phyloP scores from a whole-genome alignment of 2,113 vertebrate species.

The Connochaetes taurinus region DNA sequence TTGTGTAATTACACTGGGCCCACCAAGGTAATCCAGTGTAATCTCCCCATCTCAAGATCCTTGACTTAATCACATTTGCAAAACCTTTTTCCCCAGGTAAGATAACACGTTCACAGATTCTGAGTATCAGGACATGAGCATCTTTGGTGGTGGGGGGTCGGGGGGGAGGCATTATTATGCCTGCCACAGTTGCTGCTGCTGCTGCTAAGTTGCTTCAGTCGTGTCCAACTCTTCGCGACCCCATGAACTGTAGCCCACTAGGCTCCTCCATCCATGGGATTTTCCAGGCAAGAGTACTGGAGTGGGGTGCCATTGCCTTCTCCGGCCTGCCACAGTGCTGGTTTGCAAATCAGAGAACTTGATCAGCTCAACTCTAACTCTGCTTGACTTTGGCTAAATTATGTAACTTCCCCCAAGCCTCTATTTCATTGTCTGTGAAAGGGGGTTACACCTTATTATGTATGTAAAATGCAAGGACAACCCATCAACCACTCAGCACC shows the following conservation, averaged over 20 bases:
- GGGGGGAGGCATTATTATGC: neutral
- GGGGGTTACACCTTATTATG: neutral
- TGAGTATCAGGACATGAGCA: fast-evolving
- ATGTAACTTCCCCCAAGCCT: neutral
- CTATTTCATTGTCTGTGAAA: neutral
- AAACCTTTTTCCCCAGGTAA: neutral
- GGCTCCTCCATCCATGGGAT: too few relatives aligned
- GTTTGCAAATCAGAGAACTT: neutral
- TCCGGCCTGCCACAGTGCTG: neutral
- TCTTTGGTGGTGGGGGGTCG: fast-evolving
- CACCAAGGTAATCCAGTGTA: neutral
- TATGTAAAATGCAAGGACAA: neutral
- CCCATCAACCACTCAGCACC: too few relatives aligned
- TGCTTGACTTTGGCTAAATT: neutral
- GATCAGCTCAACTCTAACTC: neutral
- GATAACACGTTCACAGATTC: too few relatives aligned
- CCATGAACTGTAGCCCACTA: too few relatives aligned
- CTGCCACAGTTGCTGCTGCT: too few relatives aligned
- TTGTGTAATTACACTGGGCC: neutral
- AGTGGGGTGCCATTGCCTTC: too few relatives aligned
- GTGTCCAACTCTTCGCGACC: fast-evolving
- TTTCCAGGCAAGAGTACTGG: too few relatives aligned
- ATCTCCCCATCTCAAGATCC: neutral
- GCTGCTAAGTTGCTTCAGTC: too few relatives aligned
- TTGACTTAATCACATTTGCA: neutral